Evolutionary conservation across 2,888 invertebrate species (phyloP).

Genomic region (Miltochrista miniata): DNA sequence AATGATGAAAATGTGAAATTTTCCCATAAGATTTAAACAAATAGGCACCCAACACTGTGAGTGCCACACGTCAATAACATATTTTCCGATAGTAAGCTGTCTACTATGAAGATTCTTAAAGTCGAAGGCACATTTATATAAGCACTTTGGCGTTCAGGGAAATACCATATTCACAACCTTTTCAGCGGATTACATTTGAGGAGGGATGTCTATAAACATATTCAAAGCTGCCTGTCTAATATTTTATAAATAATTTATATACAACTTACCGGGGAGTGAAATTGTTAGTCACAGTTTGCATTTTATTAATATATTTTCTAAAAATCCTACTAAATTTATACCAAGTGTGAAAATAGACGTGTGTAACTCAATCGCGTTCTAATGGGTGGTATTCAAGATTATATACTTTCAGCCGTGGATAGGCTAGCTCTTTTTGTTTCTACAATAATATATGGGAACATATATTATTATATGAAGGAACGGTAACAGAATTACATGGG

Average conservation of each 20-base stretch:
- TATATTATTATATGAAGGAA: too few species aligned
- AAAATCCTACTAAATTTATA: too few species aligned
- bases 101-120: neutral
- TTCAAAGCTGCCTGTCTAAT: slow-evolving; percentile 17
- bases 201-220: slow-evolving; percentile 18
- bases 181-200: slow-evolving; percentile 26
- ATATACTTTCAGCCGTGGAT: too few species aligned
- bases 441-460: too few species aligned
- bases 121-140: slow-evolving; percentile 3
- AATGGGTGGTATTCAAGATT: too few species aligned
- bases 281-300: slow-evolving; percentile 33
- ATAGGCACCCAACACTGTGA: too few species aligned
- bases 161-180: slow-evolving; percentile 23
- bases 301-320: slow-evolving; percentile 24
- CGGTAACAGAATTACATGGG: too few species aligned
- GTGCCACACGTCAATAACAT: neutral
- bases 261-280: slow-evolving; percentile 13
- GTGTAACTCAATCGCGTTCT: too few species aligned
- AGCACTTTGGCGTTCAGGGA: slow-evolving; percentile 2
- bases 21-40: too few species aligned
- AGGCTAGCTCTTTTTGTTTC: too few species aligned
- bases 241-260: slow-evolving; percentile 26
- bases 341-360: too few species aligned
- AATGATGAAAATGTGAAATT: too few species aligned
- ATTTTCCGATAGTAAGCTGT: neutral